Percentiles rank a stretch among this genome's conserved stretches.
phyloP scores from a whole-genome alignment of 2,113 vertebrate species.

The Philantomba maxwellii region DNA sequence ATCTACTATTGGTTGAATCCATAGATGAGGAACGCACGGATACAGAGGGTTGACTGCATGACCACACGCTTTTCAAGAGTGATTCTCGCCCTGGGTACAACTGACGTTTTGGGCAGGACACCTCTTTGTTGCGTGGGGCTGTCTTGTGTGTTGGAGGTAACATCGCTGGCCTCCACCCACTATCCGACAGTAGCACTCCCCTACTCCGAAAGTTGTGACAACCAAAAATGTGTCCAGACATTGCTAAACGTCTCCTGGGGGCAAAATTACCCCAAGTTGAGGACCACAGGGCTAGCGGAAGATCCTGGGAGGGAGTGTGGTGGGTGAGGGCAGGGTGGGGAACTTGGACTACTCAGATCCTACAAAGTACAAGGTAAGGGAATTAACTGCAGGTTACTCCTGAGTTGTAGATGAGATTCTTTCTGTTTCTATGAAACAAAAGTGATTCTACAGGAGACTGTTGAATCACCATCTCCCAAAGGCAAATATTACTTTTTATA shows the following conservation, averaged over 20 bases:
- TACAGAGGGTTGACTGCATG: not conserved
- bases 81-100: not conserved
- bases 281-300: not conserved
- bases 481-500: not conserved
- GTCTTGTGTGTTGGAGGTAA: not conserved
- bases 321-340: not conserved
- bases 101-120: not conserved
- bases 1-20: not conserved
- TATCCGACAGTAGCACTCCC: not conserved
- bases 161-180: not conserved
- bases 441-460: not conserved
- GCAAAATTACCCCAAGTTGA: not conserved
- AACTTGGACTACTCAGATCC: not conserved
- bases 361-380: not conserved
- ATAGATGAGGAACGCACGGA: not conserved
- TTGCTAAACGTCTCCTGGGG: not conserved
- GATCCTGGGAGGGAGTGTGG: not conserved
- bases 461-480: not conserved
- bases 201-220: not conserved
- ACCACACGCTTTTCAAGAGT: not conserved
- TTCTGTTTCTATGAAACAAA: not conserved
- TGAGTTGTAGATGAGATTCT: not conserved
- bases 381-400: not conserved
- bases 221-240: not conserved
- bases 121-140: not conserved